Evolutionary conservation across 2,797 vertebrate species (phyloP).

Genomic region (Lithobates pipiens): DNA sequence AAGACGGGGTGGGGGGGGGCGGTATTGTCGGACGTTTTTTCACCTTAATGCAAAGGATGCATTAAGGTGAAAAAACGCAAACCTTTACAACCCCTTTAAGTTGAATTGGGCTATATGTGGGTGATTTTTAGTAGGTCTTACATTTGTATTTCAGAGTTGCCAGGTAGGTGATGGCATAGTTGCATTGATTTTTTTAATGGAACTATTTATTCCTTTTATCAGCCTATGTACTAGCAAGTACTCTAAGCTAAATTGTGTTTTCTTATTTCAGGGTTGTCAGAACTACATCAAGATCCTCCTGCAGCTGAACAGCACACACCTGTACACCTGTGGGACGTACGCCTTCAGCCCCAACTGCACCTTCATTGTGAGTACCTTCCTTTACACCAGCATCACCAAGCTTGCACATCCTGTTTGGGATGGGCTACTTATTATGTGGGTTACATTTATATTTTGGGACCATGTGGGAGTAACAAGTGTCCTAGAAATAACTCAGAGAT

Average conservation of each 20-base stretch:
- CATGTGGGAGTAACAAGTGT: background rate
- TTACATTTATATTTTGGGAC: background rate
- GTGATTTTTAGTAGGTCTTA: too few relatives aligned
- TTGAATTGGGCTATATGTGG: too few relatives aligned
- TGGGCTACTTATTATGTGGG: background rate
- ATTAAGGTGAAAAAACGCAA: too few relatives aligned
- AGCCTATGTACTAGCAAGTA: background rate
- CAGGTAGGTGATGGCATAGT: too few relatives aligned
- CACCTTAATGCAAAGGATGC: too few relatives aligned
- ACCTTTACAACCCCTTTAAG: too few relatives aligned
- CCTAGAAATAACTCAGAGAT: background rate
- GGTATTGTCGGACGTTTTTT: too few relatives aligned
- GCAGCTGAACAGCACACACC: conserved; percentile 87
- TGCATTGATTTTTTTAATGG: too few relatives aligned
- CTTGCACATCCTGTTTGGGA: conserved; percentile 2
- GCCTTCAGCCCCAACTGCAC: conserved; percentile 94
- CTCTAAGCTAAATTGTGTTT: background rate
- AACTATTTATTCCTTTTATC: background rate
- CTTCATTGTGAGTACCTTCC: conserved; percentile 86
- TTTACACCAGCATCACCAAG: background rate
- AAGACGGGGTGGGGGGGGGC: too few relatives aligned
- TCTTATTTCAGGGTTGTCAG: conserved; percentile 88
- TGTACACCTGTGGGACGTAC: conserved; percentile 92
- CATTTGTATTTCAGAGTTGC: too few relatives aligned
- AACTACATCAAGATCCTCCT: conserved; percentile 97